Evolutionary conservation across 2,888 invertebrate genomes (phyloP), one percentile per base, ranked within the genome.

Genomic region (Rhogogaster chlorosoma): DNA sequence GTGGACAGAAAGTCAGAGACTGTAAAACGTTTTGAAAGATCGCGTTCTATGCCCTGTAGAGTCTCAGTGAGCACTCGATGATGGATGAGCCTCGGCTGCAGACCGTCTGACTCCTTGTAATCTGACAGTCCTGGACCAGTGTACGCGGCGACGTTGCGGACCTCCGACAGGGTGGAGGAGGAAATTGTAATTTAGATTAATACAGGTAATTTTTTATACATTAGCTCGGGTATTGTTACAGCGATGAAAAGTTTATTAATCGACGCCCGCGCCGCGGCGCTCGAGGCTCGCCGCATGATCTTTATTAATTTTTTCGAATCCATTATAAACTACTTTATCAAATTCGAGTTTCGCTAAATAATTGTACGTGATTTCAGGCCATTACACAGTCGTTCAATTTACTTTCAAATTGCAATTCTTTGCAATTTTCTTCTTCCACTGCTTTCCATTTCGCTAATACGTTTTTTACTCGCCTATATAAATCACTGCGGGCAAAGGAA

Each of bases 181-280:
- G 36, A 64, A 61, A 78, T 64, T 53, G 49, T 84, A 84, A 84
- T 84, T 84, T 84, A 84, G 84, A 84, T 84, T 84, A 45, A 84
- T 84, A 84, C 67, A 29, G 42, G 84, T 84, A 84, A 84, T 84
- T 84, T 84, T 84, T 84, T 78, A 80, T 64, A 38, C 84, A 84
- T 84, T 80, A 84, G 78, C 67, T 45, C 1, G 26, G 32, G n/a
- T 32, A 71, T 32, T 61, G 80, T 42, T 75, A 18, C 26, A 64
- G 22, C 36, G 36, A 0, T 73, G 84, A 84, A 84, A 84, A 42
- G 73, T 75, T 84, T 73, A 84, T 84, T 84, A 84, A 73, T 84
- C 73, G 61, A 53, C 42, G 15, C 73, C 6, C 49, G 15, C 6
- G 26, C 6, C 49, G 15, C 6, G 26, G 7, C 5, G 42, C 67